Evolutionary conservation across 2,888 invertebrate genomes (phyloP).

Genomic region (Tiphia femorata): DNA sequence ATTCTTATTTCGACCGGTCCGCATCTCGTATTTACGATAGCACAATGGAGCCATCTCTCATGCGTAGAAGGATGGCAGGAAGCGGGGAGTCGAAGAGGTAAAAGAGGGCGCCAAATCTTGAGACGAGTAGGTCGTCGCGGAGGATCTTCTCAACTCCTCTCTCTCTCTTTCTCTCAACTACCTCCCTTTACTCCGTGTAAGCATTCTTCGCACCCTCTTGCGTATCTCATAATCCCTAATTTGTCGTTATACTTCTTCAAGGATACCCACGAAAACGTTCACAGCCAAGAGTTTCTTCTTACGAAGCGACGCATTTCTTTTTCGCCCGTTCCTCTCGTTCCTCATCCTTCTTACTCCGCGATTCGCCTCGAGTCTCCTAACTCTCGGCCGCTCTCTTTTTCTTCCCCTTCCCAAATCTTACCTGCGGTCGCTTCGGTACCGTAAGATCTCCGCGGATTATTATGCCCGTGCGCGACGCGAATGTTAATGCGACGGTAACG

Average conservation of each 20-base stretch:
- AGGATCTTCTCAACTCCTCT: background rate
- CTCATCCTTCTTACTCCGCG: background rate
- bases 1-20: conserved; percentile 40
- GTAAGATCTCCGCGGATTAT: background rate
- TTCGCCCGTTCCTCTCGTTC: no score
- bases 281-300: background rate
- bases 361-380: background rate
- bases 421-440: background rate
- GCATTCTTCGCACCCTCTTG: conserved; percentile 17
- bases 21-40: conserved; percentile 27
- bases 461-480: conserved; percentile 4
- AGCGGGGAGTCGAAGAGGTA: background rate
- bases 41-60: conserved; percentile 54
- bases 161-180: conserved; percentile 3
- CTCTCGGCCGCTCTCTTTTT: background rate
- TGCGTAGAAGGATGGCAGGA: conserved; percentile 25
- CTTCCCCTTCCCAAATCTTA: background rate
- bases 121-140: background rate
- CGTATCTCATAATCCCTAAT: conserved; percentile 44
- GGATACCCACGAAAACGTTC: background rate
- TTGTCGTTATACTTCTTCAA: conserved; percentile 37
- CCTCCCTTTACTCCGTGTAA: conserved; percentile 20
- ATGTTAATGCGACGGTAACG: conserved; percentile 8
- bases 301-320: background rate
- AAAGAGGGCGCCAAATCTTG: background rate